Base-by-base conservation (phyloP, 2,888 invertebrate genomes). In the Elysia crispata region DNA sequence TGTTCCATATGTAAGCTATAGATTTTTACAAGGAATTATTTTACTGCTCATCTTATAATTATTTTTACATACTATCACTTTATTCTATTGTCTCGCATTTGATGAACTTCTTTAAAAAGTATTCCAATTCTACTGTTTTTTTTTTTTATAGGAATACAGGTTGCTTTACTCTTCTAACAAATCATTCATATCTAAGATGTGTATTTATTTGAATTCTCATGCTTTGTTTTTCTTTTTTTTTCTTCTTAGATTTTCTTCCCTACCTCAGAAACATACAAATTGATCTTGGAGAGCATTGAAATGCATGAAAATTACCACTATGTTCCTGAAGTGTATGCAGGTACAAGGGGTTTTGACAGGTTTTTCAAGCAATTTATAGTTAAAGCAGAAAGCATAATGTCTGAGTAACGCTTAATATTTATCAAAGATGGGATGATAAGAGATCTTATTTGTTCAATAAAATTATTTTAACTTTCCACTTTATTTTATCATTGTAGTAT, bases 1-100 rank as follows among this genome's bases (percentile, higher is more conserved):
- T n/a, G 76, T 70, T 18, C 80, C 80, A 49, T 76, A 49, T 69
- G 79, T 79, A 67, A 79, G 79, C 75, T 11, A 3, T 11, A 41
- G 41, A 11, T 11, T 41, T 41, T 41, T 18, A 6, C 11, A 41
- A 11, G 11, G 3, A 41, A 41, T n/a, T n/a, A n/a, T n/a, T n/a
- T n/a, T n/a, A n/a, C n/a, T n/a, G n/a, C n/a, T n/a, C n/a, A n/a
- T n/a, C n/a, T n/a, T n/a, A n/a, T n/a, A n/a, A n/a, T n/a, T n/a
- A n/a, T n/a, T n/a, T n/a, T n/a, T n/a, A n/a, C n/a, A n/a, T n/a
- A 15, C 20, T 54, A 60, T 5, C 23, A 60, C n/a, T 6, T 15
- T 8, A 5, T 3, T 60, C 60, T 60, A 23, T 60, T 60, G 60
- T 60, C 15, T 18, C 15, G 20, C n/a, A 5, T 18, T 23, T 18